phyloP scores from a whole-genome alignment of 1,140 invertebrate species.

The Anastatus disparis region DNA sequence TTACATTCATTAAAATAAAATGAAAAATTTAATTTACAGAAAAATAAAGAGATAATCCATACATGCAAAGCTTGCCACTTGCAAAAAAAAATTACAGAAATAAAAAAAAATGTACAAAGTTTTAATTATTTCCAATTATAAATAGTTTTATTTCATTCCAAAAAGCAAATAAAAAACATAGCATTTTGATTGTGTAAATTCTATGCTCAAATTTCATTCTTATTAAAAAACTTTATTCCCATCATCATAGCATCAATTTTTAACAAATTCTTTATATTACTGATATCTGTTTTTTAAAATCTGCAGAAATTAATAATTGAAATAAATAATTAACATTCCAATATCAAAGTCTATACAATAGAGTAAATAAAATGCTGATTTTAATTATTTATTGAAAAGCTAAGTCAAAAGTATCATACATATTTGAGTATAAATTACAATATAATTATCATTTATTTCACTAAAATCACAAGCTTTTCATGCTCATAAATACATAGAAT shows the following conservation, averaged over 20 bases:
- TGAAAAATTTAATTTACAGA: background rate
- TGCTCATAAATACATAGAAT: conserved; percentile 23
- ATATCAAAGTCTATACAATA: no score
- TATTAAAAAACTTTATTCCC: conserved; percentile 6
- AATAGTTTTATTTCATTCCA: background rate
- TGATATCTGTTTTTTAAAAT: background rate
- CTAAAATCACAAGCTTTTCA: conserved; percentile 19
- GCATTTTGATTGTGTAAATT: conserved; percentile 2
- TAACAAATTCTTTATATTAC: no score
- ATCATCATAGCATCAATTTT: no score
- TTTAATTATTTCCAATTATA: background rate
- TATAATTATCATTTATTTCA: conserved; percentile 16
- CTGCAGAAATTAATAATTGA: conserved; percentile 26
- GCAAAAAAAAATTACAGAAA: conserved; percentile 3
- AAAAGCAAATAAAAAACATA: background rate
- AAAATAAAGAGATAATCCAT: conserved; percentile 24
- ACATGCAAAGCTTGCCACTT: conserved; percentile 20
- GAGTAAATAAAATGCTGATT: background rate
- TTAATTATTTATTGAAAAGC: conserved; percentile 19
- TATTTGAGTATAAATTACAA: background rate
- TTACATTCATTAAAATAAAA: background rate
- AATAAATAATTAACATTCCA: no score
- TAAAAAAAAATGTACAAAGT: conserved; percentile 12
- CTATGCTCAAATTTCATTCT: background rate
- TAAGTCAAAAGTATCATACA: background rate